Evolutionary conservation across 2,797 vertebrate genomes (phyloP), one percentile per base, ranked within the genome.

Genomic region (Thaleichthys pacificus): DNA sequence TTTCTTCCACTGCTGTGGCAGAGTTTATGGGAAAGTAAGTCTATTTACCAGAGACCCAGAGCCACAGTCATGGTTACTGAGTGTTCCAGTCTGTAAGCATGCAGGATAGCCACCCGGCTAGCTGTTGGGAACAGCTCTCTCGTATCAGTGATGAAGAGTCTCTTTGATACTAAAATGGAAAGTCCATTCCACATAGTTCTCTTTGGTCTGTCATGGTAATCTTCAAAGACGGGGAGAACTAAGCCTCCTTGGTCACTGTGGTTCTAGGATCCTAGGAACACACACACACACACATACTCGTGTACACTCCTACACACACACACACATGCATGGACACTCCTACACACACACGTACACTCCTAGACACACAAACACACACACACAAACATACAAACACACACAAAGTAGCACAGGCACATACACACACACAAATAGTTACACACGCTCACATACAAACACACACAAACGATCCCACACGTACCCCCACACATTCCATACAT

Each of bases 191-290:
- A 17, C 26, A 67, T 76, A 69, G 47, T 47, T 84, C 75, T 73
- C 73, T 86, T 82, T 80, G 76, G 64, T 86, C 83, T 89, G 77
- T 86, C 83, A 80, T 78, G 78, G 65, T 90, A 89, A 90, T 89
- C 89, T 88, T 88, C 85, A 91, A 90, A 90, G 87, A 72, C 65
- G 47, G 77, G 68, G 77, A 67, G 71, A 81, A 68, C 67, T 47
- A 65, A 85, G 75, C 78, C 78, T 83, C 77, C 77, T 78, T 66
- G 63, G 64, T 63, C 72, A 28, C 76, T 82, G 77, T 35, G 68
- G 73, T 66, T 83, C 69, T 77, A 64, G 71, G 72, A 49, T 19
- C 71, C 54, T 30, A n/a, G n/a, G n/a, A n/a, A n/a, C n/a, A n/a
- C n/a, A n/a, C 49, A 65, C 3, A 47, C 21, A 28, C 54, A 47